phyloP scores from a whole-genome alignment of 2,113 vertebrate species.

The Mirza zaza region DNA sequence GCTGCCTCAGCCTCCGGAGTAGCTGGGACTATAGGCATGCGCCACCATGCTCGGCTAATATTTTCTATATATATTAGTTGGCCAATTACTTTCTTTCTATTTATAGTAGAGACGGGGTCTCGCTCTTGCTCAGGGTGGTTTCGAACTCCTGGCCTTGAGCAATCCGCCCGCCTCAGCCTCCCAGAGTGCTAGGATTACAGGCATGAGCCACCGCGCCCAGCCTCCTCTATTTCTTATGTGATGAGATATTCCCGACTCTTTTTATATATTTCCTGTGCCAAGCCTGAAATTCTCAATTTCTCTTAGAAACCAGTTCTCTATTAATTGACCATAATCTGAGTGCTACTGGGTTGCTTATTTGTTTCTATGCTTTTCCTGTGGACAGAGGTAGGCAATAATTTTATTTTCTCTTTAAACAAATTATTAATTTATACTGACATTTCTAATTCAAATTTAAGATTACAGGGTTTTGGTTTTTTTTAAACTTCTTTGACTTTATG shows the following conservation, averaged over 20 bases:
- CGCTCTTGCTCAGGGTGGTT: too few species aligned
- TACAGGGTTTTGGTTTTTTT: background rate
- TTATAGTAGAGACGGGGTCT: too few species aligned
- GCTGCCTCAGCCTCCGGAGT: too few species aligned
- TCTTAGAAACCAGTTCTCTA: conserved; percentile 11
- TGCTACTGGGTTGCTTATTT: background rate
- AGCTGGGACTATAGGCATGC: too few species aligned
- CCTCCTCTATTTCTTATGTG: conserved; percentile 10
- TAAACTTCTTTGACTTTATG: conserved; percentile 12
- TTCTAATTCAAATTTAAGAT: conserved; percentile 47
- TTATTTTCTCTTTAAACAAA: conserved; percentile 14
- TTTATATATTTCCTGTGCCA: background rate
- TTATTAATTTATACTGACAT: background rate
- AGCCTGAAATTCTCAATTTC: background rate
- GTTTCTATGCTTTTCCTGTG: background rate
- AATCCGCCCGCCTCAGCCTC: too few species aligned
- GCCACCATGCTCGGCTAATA: too few species aligned
- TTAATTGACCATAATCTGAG: background rate
- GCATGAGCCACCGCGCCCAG: too few species aligned
- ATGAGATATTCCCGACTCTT: background rate
- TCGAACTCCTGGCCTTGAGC: too few species aligned
- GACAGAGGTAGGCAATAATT: background rate
- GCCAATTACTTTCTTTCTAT: too few species aligned
- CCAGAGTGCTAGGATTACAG: too few species aligned
- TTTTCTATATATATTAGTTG: too few species aligned